A percentile compares a stretch with the other conserved stretches of the same genome.
phyloP scores from a whole-genome alignment of 2,888 invertebrate species.

The Drosophila suboccidentalis region DNA sequence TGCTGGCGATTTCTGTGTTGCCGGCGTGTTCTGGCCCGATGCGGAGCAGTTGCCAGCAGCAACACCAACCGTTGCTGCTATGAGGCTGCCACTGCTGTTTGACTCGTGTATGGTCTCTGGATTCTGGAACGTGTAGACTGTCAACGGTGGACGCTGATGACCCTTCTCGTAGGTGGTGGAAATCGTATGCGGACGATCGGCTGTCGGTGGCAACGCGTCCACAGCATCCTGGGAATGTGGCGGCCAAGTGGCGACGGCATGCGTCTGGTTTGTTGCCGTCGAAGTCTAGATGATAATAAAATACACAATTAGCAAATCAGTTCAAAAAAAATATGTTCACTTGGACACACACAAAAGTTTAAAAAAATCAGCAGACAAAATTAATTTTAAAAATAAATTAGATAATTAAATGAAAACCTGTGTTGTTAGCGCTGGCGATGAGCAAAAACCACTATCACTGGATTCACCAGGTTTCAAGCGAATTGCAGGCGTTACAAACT shows the following conservation, averaged over 20 bases:
- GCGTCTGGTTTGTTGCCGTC: constrained; percentile 85
- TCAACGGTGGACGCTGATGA: constrained; percentile 94
- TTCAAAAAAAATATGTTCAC: background rate
- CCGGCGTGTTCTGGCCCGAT: constrained; percentile 82
- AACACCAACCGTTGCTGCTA: constrained; percentile 30
- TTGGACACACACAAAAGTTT: constrained; percentile 14
- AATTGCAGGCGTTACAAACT: constrained; percentile 87
- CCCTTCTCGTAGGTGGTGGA: constrained; percentile 95
- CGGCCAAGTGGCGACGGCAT: constrained; percentile 86
- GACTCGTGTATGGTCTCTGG: constrained; percentile 87
- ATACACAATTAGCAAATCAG: background rate
- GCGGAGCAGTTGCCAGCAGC: constrained; percentile 30
- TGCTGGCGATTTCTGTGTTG: constrained; percentile 86
- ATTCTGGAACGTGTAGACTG: constrained; percentile 95
- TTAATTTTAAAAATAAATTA: constrained; percentile 56
- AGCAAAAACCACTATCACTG: constrained; percentile 86
- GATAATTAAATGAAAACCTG: constrained; percentile 85
- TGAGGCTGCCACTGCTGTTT: constrained; percentile 57
- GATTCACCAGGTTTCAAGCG: constrained; percentile 87
- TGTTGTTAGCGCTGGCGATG: constrained; percentile 86
- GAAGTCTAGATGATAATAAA: constrained; percentile 86
- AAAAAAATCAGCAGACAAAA: constrained; percentile 30
- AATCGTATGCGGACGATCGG: constrained; percentile 96
- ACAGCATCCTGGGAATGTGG: constrained; percentile 86
- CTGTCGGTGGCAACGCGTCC: constrained; percentile 86